Base-by-base conservation (phyloP, 1,140 invertebrate genomes). In the Manduca sexta region DNA sequence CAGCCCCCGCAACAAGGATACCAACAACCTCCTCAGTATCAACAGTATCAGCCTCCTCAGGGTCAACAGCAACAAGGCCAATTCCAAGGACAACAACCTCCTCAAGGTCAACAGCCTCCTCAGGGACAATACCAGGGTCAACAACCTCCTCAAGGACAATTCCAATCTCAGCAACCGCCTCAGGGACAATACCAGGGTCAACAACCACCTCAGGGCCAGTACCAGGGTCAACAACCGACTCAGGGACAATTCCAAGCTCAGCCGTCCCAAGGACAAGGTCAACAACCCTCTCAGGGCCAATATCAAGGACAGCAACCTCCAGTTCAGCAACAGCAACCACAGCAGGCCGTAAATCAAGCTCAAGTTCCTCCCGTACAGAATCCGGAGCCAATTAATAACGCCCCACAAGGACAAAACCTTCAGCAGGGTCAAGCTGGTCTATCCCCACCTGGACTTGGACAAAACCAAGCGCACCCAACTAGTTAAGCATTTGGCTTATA, bases 271-370 rank as follows among this genome's bases (percentile, higher is more conserved):
- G 52, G 52, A 21, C 43, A 52, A 38, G 40, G 14, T 1, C 56
- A 58, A 45, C 33, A 60, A 44, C 29, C 45, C 3, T 10, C 34
- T 16, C 64, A 69, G 47, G 55, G 42, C 14, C 54, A 64, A 44
- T 52, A 26, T 15, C 61, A 56, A 50, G 49, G 43, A 15, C 56
- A 60, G 26, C 41, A 43, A 3, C 47, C 50, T 5, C 62, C 58
- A 60, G 55, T 35, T 1, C 64, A 60, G 42, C 45, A 48, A 11
- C 52, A 56, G 35, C 49, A 57, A 45, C 21, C 56, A 3, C 57
- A 54, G 46, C 21, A 45, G 8, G 13, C 38, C n/a, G n/a, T n/a
- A n/a, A n/a, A n/a, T 17, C 64, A 69, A 46, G 55, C 38, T 14
- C 61, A 60, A 53, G 29, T 11, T 6, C 42, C 18, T 0, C 50